Conservation (phyloP, 2,113 vertebrate genomes). For the Malaclemys terrapin region DNA sequence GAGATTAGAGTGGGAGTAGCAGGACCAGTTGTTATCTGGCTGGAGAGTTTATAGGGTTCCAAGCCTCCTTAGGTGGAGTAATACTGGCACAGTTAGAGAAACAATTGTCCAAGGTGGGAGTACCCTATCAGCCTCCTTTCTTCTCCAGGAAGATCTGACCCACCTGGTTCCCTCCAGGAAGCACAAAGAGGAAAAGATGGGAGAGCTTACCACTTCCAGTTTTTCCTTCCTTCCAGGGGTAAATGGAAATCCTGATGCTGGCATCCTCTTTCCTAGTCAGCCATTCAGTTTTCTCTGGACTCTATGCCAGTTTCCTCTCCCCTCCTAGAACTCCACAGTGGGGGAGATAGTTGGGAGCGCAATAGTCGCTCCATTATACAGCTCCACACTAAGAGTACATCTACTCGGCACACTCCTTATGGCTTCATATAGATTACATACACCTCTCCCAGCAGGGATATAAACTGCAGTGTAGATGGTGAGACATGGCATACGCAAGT, state of each 20-base stretch:
- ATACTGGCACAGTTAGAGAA: not conserved
- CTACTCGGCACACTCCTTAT: not conserved
- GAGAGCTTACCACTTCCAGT: not conserved
- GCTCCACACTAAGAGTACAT: not conserved
- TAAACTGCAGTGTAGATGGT: not conserved
- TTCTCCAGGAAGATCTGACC: not conserved
- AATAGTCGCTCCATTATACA: not conserved
- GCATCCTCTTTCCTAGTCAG: not conserved
- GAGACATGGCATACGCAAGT: not conserved
- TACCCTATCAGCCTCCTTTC: not conserved
- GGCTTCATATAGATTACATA: not conserved
- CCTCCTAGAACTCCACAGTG: not conserved
- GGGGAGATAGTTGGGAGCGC: not conserved
- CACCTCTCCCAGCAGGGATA: not conserved
- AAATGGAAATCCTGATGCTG: not conserved
- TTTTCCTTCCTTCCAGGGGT: not conserved
- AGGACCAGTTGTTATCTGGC: not conserved
- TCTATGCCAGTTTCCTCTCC: not conserved
- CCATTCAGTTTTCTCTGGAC: too few species aligned
- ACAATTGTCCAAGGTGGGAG: not conserved
- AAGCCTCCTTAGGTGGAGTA: not conserved
- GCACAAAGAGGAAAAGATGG: not conserved
- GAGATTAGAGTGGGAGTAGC: not conserved
- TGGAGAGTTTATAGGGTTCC: fast-evolving
- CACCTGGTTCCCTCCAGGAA: not conserved